Conservation (phyloP, 2,113 vertebrate genomes). For the Mirza zaza region DNA sequence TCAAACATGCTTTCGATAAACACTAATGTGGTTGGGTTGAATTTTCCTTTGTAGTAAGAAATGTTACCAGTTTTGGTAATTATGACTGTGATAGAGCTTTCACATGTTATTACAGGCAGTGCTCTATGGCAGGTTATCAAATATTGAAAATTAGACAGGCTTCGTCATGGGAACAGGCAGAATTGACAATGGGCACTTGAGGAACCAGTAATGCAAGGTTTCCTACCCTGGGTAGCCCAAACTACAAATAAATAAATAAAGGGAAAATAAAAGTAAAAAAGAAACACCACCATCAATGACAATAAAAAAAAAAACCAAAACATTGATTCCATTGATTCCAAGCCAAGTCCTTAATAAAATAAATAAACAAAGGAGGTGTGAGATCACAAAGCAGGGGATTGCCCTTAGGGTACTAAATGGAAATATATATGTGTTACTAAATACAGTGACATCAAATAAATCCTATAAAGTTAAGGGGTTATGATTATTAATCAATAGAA, state of each 20-base stretch:
- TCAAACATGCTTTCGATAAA: not conserved
- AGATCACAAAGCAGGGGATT: not conserved
- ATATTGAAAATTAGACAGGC: not conserved
- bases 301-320: too few relatives aligned
- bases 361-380: not conserved
- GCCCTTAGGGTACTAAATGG: not conserved
- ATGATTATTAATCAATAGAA: not conserved
- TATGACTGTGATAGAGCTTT: not conserved
- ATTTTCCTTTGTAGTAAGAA: not conserved
- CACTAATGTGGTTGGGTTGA: not conserved
- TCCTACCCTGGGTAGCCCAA: too few relatives aligned
- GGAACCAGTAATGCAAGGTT: not conserved
- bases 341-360: not conserved
- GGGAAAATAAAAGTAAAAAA: too few relatives aligned
- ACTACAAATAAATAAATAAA: not conserved
- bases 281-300: too few relatives aligned
- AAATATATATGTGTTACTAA: not conserved
- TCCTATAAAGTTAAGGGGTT: not conserved
- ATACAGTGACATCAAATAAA: not conserved
- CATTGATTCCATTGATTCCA: not conserved
- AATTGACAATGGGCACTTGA: not conserved
- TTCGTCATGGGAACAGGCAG: not conserved
- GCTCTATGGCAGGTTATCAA: not conserved
- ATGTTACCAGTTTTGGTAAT: not conserved
- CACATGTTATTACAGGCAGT: not conserved